phyloP scores from a whole-genome alignment of 2,113 vertebrate genomes.

The Callipepla californica region DNA sequence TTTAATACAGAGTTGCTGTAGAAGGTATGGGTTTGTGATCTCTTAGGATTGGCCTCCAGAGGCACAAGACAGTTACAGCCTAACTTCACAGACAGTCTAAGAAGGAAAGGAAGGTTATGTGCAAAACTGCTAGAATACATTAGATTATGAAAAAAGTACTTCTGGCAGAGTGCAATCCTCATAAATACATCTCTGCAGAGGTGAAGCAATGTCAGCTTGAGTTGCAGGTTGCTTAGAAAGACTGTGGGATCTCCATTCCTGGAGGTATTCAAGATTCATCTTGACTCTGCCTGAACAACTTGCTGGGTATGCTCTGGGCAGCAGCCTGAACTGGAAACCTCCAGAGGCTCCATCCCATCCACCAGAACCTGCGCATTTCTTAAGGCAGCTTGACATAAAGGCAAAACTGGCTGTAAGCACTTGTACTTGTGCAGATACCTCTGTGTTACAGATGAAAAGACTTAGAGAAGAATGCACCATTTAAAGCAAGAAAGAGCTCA shows the following conservation, averaged over 20 bases:
- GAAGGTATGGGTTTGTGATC: not conserved
- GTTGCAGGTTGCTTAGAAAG: accelerated
- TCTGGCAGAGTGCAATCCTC: not conserved
- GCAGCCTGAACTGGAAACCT: not conserved
- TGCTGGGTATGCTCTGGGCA: not conserved
- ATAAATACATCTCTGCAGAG: not conserved
- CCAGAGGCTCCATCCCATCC: not conserved
- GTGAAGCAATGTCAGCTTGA: not conserved
- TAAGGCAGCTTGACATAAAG: not conserved
- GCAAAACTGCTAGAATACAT: not conserved
- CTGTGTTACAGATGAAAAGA: not conserved
- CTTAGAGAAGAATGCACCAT: not conserved
- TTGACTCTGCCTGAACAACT: not conserved
- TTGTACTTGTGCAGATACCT: not conserved
- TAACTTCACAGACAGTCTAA: not conserved
- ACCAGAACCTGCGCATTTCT: not conserved
- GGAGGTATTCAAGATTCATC: not conserved
- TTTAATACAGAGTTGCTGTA: not conserved
- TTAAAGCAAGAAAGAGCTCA: not conserved
- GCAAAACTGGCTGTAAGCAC: not conserved
- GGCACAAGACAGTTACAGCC: not conserved
- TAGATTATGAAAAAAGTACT: not conserved
- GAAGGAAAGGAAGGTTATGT: not conserved
- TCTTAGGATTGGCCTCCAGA: not conserved
- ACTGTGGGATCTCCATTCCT: not conserved